Evolutionary conservation across 2,797 vertebrate species (phyloP), one percentile per base, ranked within the genome.

Genomic region (Acrocephalus scirpaceus): DNA sequence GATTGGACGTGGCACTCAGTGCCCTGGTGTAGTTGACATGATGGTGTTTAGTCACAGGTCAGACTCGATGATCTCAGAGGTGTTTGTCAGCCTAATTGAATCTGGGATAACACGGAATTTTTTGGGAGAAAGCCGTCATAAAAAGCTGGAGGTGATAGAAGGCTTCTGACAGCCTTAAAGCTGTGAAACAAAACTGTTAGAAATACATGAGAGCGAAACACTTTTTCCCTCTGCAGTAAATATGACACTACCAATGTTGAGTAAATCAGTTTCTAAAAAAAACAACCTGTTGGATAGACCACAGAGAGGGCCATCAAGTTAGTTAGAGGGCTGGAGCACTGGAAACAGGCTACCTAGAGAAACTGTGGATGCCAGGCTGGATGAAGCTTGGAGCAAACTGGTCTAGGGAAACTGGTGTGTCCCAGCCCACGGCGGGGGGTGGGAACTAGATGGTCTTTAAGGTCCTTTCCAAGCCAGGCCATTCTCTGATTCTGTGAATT

Each of bases 161-260:
- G 61, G 50, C 30, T 18, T 67, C 29, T 11, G 16, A 7, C 9
- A 47, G 53, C 48, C 44, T 36, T 29, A 21, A 20, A 64, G 13
- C 25, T 45, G 32, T n/a, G 51, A 32, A 66, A 21, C 42, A 34
- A 42, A 36, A 9, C 16, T 34, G 12, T 34, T 23, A 8, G 30
- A 47, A 75, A 29, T 20, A 7, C 9, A 1, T 2, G 10, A 29
- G 13, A 23, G 12, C 14, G 22, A 27, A 78, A 44, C 27, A 0
- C 27, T 30, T n/a, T 22, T 50, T 25, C 2, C 26, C 4, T 3
- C 11, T 23, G 42, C 23, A 18, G 27, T 70, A 47, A 44, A 38
- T 7, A 8, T 18, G 18, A 13, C 8, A 14, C 23, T 60, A n/a
- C 13, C 11, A 30, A 22, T 3, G 0, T 22, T 11, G 16, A n/a